These are phyloP conservation scores for Dicrurus megarhynchus DNA, from an alignment of 2,113 vertebrate genomes.

Conservation along the genomic window DNA sequence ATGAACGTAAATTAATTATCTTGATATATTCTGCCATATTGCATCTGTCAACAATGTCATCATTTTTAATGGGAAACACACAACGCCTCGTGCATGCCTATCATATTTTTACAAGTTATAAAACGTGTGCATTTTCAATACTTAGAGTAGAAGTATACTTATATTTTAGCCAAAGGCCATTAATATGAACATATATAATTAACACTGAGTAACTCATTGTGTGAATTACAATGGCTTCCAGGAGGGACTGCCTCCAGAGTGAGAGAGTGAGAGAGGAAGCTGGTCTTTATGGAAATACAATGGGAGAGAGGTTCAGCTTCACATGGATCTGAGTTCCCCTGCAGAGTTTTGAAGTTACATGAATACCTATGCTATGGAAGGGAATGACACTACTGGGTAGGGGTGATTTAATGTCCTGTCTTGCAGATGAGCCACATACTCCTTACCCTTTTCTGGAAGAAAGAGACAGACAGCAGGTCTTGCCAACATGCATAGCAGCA, in stretches of 20 bases:
- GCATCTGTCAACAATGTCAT: not conserved
- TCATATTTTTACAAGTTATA: not conserved
- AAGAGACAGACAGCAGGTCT: not conserved
- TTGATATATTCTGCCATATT: constrained; percentile 40
- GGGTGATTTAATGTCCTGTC: not conserved
- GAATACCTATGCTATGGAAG: not conserved
- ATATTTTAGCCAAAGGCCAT: not conserved
- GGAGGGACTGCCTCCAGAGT: not conserved
- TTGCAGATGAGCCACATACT: not conserved
- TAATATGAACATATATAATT: not conserved
- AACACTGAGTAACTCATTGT: not conserved
- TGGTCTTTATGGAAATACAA: not conserved
- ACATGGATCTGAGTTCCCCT: not conserved
- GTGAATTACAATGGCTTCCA: not conserved
- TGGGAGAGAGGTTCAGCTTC: not conserved
- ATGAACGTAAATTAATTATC: constrained; percentile 63
- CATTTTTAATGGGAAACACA: not conserved
- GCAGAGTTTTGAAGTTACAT: not conserved
- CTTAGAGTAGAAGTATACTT: constrained; percentile 4
- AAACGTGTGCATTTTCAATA: not conserved
- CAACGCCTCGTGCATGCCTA: not conserved
- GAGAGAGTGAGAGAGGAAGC: not conserved
- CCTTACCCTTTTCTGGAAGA: not conserved
- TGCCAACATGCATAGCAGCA: too few relatives aligned
- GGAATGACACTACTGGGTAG: not conserved